Percentiles rank a stretch among this genome's conserved stretches.
phyloP scores from a whole-genome alignment of 1,140 invertebrate genomes.

The Pinna nobilis region DNA sequence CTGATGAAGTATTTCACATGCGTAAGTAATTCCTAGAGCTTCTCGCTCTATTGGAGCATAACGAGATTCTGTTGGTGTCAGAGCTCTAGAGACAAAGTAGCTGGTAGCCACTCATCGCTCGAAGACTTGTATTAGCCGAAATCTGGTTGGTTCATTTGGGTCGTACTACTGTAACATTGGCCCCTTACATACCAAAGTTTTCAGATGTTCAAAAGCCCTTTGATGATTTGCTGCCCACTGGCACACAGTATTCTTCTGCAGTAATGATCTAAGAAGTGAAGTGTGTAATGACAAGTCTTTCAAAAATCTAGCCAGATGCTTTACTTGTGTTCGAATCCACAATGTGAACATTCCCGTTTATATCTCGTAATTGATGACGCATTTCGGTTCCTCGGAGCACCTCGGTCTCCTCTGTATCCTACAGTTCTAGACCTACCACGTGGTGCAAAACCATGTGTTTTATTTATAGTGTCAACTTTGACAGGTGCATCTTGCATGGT shows the following conservation, averaged over 20 bases:
- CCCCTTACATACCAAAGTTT: neutral
- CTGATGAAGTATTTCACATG: too few species aligned
- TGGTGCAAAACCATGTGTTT: too few species aligned
- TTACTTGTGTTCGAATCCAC: too few species aligned
- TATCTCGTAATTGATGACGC: too few species aligned
- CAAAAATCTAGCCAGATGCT: conserved; percentile 14
- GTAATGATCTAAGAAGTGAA: neutral
- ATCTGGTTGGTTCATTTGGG: conserved; percentile 2
- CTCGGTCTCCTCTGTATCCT: too few species aligned
- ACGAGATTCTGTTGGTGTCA: conserved; percentile 1
- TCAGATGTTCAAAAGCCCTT: neutral
- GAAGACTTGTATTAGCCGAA: conserved; percentile 1
- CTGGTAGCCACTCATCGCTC: neutral
- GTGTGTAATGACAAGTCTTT: neutral
- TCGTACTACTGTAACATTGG: conserved; percentile 11
- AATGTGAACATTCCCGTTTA: too few species aligned
- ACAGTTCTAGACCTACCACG: too few species aligned
- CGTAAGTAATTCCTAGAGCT: too few species aligned
- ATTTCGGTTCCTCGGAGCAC: too few species aligned
- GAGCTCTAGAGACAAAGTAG: conserved; percentile 7
- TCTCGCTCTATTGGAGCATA: too few species aligned
- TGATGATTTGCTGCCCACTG: neutral
- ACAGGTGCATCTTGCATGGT: too few species aligned
- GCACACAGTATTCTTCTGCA: neutral
- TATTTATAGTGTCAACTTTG: too few species aligned